Conservation (phyloP, 2,113 vertebrate species). For the Toxotes chatareus region DNA sequence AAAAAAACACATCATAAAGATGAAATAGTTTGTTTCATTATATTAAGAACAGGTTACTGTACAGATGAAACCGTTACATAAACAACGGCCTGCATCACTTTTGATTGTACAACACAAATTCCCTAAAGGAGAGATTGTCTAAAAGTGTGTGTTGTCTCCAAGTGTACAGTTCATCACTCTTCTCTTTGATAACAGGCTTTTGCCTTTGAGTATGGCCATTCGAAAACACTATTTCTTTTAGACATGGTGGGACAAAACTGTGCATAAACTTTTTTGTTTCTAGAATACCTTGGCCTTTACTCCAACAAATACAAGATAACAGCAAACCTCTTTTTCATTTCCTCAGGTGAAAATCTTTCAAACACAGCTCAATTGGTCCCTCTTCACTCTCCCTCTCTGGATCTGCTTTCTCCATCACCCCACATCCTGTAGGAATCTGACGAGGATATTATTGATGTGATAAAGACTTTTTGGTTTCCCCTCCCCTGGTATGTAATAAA, state of each 20-base stretch:
- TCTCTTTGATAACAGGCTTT: background rate
- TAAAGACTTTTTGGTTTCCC: conserved; percentile 72
- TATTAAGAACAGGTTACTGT: too few relatives aligned
- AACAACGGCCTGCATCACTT: too few relatives aligned
- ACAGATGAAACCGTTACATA: too few relatives aligned
- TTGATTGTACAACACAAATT: too few relatives aligned
- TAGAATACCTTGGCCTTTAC: background rate
- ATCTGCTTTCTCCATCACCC: conserved; percentile 74
- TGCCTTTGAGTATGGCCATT: background rate
- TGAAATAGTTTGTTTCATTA: too few relatives aligned
- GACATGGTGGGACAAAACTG: background rate
- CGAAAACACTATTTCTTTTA: conserved; percentile 7
- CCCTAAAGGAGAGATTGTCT: too few relatives aligned
- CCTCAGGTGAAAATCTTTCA: conserved; percentile 20
- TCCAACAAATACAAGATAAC: conserved; percentile 25
- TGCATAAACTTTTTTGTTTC: background rate
- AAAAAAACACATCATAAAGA: too few relatives aligned
- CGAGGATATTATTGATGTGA: conserved; percentile 72
- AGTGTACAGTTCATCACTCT: too few relatives aligned
- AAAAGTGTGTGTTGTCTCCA: background rate
- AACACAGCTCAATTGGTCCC: conserved; percentile 5
- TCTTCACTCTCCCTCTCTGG: conserved; percentile 24
- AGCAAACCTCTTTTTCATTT: background rate
- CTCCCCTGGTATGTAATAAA: conserved; percentile 68
- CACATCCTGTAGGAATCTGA: conserved; percentile 51